Base-by-base conservation (phyloP, 2,888 invertebrate species). In the Stegana nigrithorax region DNA sequence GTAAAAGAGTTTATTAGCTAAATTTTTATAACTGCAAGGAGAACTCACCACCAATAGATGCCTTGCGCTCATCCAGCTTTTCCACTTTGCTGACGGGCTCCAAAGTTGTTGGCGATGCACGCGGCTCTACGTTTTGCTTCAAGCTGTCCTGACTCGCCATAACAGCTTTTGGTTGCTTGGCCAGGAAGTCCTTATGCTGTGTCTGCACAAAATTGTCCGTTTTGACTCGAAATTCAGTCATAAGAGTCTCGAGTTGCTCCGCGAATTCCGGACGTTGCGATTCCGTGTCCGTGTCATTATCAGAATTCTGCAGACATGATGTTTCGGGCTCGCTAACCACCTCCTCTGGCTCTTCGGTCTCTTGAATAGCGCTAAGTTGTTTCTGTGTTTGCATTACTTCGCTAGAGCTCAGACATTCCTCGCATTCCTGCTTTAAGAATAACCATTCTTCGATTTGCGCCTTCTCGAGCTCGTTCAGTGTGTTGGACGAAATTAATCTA, bases 381-480 rank as follows among this genome's bases (percentile, higher is more conserved):
- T 83, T 83, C 14, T 80, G 81, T 1, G 74, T 77, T 6, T 83
- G 81, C 60, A 83, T 69, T 0, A 75, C 80, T 67, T 85, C 85
- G 14, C 80, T 84, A 1, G 85, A 85, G 59, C 84, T 85, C 2
- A 85, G 88, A 81, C 94, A 94, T 80, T 94, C 94, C 83, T 94
- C 93, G 84, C 93, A 94, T 84, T 95, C 95, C 71, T 94, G 93
- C 80, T 94, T 94, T 66, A 94, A 86, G 75, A 92, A 93, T 17
- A 95, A 86, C 95, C 95, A 95, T 71, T 93, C 92, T 78, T 92
- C 89, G 50, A 91, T 90, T 70, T 93, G 93, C 76, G 92, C 92
- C 69, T 91, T 89, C 80, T 93, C 93, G 64, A 89, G 86, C 59
- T 91, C 91, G 10, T 90, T 89, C 60, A 94, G 82, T n/a, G 89